These are phyloP conservation scores for Porites cylindrica DNA, from an alignment of 92 coral and sea anemone species.

Conservation along the genomic window DNA sequence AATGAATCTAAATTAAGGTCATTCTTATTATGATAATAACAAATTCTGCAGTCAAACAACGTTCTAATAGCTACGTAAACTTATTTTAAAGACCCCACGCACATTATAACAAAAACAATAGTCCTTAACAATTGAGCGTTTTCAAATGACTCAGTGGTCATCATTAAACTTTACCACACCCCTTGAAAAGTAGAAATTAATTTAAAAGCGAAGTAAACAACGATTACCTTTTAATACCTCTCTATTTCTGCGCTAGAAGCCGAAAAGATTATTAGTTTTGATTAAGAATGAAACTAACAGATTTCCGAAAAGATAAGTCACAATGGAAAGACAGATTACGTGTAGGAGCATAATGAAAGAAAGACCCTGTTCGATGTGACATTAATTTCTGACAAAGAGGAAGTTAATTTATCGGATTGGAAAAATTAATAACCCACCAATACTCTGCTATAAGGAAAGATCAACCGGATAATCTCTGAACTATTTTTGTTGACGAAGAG, in stretches of 20 bases:
- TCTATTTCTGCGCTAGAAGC: slow-evolving; percentile 18
- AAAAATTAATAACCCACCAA: slow-evolving; percentile 27
- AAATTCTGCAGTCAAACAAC: slow-evolving; percentile 14
- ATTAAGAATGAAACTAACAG: slow-evolving; percentile 12
- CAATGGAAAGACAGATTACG: slow-evolving; percentile 15
- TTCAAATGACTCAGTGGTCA: background rate
- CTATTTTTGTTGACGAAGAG: background rate
- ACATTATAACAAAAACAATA: background rate
- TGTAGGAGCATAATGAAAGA: background rate
- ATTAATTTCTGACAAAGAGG: slow-evolving; percentile 10
- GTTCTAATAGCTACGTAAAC: slow-evolving; percentile 28
- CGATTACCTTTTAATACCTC: slow-evolving; percentile 23
- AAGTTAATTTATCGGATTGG: slow-evolving; percentile 45
- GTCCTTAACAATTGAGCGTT: slow-evolving; percentile 3
- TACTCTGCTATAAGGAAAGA: background rate
- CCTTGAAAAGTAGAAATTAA: slow-evolving; percentile 33
- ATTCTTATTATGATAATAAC: slow-evolving; percentile 12
- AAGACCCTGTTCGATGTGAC: slow-evolving; percentile 27
- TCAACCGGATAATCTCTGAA: slow-evolving; percentile 3
- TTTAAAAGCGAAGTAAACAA: slow-evolving; percentile 33
- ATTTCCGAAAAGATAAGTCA: slow-evolving; percentile 30
- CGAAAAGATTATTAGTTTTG: background rate
- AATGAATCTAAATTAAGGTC: background rate
- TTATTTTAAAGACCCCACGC: slow-evolving; percentile 34
- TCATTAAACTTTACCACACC: background rate